A percentile compares a stretch with the other conserved stretches of the same genome.
phyloP scores from a whole-genome alignment of 2,113 vertebrate genomes.

The Aspidoscelis tigris region DNA sequence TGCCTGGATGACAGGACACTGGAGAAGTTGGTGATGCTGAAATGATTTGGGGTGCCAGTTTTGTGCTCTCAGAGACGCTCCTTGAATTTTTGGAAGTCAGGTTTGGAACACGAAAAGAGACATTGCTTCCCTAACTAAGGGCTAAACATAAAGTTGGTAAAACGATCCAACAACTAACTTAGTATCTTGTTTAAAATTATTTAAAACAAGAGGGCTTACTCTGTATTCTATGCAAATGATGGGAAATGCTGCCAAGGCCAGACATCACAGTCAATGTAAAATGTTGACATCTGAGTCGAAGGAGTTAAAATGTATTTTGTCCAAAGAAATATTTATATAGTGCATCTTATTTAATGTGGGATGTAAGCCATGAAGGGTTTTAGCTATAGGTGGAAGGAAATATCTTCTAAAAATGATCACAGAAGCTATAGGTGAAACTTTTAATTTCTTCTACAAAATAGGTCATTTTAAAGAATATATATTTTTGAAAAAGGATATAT shows the following conservation, averaged over 20 bases:
- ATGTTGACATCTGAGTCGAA: background rate
- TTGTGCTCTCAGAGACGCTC: background rate
- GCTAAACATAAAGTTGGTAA: background rate
- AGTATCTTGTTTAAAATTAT: background rate
- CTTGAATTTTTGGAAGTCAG: too few relatives aligned
- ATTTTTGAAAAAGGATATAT: background rate
- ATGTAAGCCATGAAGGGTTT: conserved; percentile 12
- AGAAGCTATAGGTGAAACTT: background rate
- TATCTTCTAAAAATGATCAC: background rate
- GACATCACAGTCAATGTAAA: background rate
- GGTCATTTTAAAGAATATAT: background rate
- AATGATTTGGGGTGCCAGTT: background rate
- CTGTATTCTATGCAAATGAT: background rate
- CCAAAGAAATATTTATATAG: background rate
- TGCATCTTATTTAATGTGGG: background rate
- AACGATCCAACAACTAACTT: background rate
- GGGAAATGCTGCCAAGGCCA: too few relatives aligned
- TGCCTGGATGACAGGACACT: background rate
- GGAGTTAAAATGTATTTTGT: background rate
- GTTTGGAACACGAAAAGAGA: too few relatives aligned
- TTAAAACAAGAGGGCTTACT: background rate
- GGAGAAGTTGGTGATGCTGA: background rate
- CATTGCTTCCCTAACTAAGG: too few relatives aligned
- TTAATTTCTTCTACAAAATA: background rate
- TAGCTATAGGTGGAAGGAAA: background rate